Base-by-base conservation (phyloP, 1,140 invertebrate genomes). In the Meloidogyne floridensis region DNA sequence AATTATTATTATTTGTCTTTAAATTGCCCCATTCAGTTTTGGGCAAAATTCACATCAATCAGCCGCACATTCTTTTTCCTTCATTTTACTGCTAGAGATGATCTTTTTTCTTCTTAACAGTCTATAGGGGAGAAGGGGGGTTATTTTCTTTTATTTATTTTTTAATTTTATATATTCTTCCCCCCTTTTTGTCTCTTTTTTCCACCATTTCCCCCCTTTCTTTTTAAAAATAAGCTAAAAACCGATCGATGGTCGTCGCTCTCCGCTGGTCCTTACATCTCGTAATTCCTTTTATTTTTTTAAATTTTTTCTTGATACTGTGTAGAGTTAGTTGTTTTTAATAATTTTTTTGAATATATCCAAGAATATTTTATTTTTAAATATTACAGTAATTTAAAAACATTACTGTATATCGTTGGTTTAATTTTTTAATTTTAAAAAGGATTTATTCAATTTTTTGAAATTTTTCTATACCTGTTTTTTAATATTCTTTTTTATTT, bases 31-130 rank as follows among this genome's bases (percentile, higher is more conserved):
- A 65, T 65, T 65, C 59, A 7, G n/a, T 65, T 32, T 32, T n/a
- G 59, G 59, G 59, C 59, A n/a, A 65, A 65, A 65, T 65, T 65
- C 59, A 65, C 59, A 65, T 65, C 59, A 65, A 65, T 65, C 59
- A 65, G 59, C 59, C 59, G 15, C n/a, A n/a, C 4, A 65, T n/a
- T n/a, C 15, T 15, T 3, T 15, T 56, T 56, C 8, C 13, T 56
- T 56, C 13, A 11, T 59, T 65, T 65, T 65, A 65, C 10, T 65
- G 15, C n/a, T 65, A 2, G 7, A 65, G 2, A 65, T n/a, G 59
- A 65, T 65, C 15, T n/a, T n/a, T n/a, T 65, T 65, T n/a, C 15
- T 59, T 13, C 13, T n/a, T 59, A 15, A 15, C 10, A 65, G 10
- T 18, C 53, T 11, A 54, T 11, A 54, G 53, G 51, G 51, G 8